Base-by-base conservation (phyloP, 2,113 vertebrate species). In the Sinosuthora webbiana region DNA sequence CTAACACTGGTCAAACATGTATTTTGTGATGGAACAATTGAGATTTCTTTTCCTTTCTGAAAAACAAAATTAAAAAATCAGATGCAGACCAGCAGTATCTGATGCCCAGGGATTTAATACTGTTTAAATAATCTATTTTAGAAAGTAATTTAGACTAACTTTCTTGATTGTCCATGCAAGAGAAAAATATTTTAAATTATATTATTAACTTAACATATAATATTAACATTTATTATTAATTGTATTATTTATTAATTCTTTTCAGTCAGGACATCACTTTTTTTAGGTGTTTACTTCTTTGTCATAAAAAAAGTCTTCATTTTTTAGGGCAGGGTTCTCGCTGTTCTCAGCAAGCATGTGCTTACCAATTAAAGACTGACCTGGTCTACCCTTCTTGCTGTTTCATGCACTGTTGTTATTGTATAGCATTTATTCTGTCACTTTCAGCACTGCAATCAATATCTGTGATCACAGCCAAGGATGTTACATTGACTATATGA, bases 361-460 rank as follows among this genome's bases (percentile, higher is more conserved):
- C 53, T 92, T 59, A 25, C 60, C 80, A 89, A 77, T 86, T 96
- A 87, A 75, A 80, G 71, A 10, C 20, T 84, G 89, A 41, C 78
- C 70, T 69, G 59, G 16, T 55, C 71, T 74, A 35, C 37, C 52
- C 52, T 88, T 76, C 79, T 80, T 63, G 59, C 85, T 95, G 17
- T 82, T 91, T n/a, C 55, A 55, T 49, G 56, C n/a, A 6, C 52
- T 74, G 47, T 28, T 87, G 20, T 60, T 94, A 22, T 70, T 77
- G 24, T 42, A 69, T 56, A 39, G 42, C 71, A 69, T 95, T 97
- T 73, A 81, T 65, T 86, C 68, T 87, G 37, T 53, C 35, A 1
- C 83, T 94, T 89, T 52, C 64, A 93, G 83, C 71, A 45, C 55
- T 75, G 75, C 80, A 95, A 95, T 95, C 95, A 91, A 93, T 92